Evolutionary conservation across 2,888 invertebrate species (phyloP).

Genomic region (Didymodactylos carnosus): DNA sequence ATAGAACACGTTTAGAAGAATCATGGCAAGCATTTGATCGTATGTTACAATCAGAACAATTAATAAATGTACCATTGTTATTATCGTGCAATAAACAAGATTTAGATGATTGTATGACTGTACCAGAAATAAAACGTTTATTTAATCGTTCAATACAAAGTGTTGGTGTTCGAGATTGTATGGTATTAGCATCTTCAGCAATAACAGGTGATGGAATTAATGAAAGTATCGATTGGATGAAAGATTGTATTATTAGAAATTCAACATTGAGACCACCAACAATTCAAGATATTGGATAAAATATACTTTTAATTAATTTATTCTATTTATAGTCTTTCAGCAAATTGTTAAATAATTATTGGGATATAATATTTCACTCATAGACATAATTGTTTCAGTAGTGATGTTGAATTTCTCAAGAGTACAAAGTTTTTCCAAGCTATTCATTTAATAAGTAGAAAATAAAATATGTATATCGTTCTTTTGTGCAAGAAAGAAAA

Average conservation of each 20-base stretch:
- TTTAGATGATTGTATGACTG: slow-evolving; percentile 64
- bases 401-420: no score
- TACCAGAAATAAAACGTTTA: slow-evolving; percentile 46
- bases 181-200: not conserved
- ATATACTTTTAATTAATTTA: no score
- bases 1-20: slow-evolving; percentile 72
- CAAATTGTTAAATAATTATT: no score
- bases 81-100: not conserved
- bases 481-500: no score
- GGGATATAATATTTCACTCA: no score
- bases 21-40: slow-evolving; percentile 88
- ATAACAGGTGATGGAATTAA: not conserved
- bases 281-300: not conserved
- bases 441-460: no score
- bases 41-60: slow-evolving; percentile 75
- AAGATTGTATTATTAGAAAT: not conserved
- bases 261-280: slow-evolving; percentile 5
- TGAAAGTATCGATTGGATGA: slow-evolving; percentile 18
- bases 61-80: slow-evolving; percentile 46
- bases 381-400: no score
- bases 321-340: no score
- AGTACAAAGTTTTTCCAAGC: no score
- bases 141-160: slow-evolving; percentile 25
- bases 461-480: no score
- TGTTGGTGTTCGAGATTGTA: not conserved